Base-by-base conservation (phyloP, 1,140 invertebrate genomes). In the Cataglyphis hispanica region DNA sequence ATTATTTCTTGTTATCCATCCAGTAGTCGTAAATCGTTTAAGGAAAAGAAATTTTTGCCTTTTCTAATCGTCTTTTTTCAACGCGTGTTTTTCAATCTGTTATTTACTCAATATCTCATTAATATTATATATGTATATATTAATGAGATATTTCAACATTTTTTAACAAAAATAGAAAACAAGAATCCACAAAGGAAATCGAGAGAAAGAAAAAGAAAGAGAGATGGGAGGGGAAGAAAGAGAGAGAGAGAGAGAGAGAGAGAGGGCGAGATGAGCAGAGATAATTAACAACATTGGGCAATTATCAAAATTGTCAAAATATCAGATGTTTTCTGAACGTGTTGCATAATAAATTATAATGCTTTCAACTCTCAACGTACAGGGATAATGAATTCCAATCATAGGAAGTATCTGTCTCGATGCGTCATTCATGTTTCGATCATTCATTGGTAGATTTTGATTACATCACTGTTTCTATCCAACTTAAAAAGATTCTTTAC, bases 401-500 rank as follows among this genome's bases (percentile, higher is more conserved):
- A 56, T 16, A 56, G 67, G 46, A 58, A 37, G 67, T 40, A 60
- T 34, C 34, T 60, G 53, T 58, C 50, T 34, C 64, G 63, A 56
- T 83, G 34, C 66, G 60, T 60, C 78, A 60, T 72, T 83, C 78
- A 83, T 34, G 34, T 7, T 60, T 34, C 66, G 11, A 58, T 27
- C 27, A 83, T 61, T 74, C 67, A 40, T 16, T 50, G 19, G 58
- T 60, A 61, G 5, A 13, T 27, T 67, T 83, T 83, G 53, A 60
- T 60, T 83, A 16, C 67, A 40, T 83, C 67, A 74, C 37, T 31
- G 53, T 61, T 83, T 83, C 72, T 60, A 80, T 81, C 60, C 60
- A 72, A 70, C 78, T 81, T 22, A 25, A 43, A 67, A 67, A 67
- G 13, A 40, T 50, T 19, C 4, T 19, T 50, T 16, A 50, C 46